phyloP scores from a whole-genome alignment of 2,888 invertebrate species.

The Heliconius sara region DNA sequence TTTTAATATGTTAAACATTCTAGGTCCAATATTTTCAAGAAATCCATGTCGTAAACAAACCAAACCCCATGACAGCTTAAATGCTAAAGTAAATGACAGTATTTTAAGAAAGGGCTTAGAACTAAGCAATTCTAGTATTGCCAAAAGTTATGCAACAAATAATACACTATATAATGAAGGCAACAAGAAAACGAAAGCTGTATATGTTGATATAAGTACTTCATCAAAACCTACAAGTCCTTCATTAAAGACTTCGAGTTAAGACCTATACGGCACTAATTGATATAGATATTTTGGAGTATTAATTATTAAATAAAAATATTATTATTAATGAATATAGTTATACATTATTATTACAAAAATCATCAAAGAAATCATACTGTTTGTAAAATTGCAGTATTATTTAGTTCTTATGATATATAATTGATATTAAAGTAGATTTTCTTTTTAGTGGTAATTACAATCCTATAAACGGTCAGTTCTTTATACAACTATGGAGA shows the following conservation, averaged over 20 bases:
- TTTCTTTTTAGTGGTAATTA: no score
- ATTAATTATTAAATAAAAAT: not conserved
- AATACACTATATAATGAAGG: not conserved
- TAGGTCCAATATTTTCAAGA: constrained; percentile 29
- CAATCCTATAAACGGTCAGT: no score
- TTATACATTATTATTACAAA: no score
- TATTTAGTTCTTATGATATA: no score
- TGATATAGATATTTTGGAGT: not conserved
- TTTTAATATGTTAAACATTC: not conserved
- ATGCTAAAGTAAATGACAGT: not conserved
- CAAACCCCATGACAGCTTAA: constrained; percentile 6
- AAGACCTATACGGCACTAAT: not conserved
- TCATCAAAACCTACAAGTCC: not conserved
- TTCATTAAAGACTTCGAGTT: not conserved
- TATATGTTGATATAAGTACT: not conserved
- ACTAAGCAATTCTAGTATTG: not conserved
- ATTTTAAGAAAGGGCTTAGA: constrained; percentile 25
- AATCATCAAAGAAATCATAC: no score
- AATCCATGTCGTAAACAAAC: constrained; percentile 34
- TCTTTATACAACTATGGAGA: no score
- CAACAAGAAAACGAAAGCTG: not conserved
- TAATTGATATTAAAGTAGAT: no score
- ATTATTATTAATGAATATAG: no score
- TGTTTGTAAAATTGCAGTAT: no score
- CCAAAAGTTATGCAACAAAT: not conserved